Conservation (phyloP, 2,797 vertebrate species). For the Sebastes vulpes region DNA sequence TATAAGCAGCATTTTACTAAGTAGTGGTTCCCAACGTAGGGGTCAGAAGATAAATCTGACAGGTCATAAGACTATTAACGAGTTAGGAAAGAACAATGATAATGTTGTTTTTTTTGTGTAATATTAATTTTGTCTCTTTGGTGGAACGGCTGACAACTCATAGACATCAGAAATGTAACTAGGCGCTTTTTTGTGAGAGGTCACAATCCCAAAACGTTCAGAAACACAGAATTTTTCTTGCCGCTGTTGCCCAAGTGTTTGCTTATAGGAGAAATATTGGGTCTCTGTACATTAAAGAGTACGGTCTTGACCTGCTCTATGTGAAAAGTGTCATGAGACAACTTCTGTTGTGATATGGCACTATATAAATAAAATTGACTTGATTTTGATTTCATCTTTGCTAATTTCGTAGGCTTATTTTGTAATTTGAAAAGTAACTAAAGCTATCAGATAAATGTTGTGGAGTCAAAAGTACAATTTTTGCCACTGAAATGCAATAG, state of each 20-base stretch:
- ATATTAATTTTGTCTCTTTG: not conserved
- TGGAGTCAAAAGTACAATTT: accelerated
- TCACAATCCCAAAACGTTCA: not conserved
- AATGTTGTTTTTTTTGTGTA: not conserved
- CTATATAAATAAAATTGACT: too few species aligned
- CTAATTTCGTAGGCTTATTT: too few species aligned
- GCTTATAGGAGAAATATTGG: accelerated
- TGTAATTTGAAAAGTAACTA: not conserved
- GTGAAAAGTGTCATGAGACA: not conserved
- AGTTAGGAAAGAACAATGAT: not conserved
- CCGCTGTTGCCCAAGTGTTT: not conserved
- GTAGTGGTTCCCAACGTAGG: not conserved
- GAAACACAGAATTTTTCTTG: too few species aligned
- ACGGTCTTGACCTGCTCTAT: accelerated
- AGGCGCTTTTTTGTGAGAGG: too few species aligned
- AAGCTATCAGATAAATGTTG: not conserved
- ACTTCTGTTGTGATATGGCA: too few species aligned
- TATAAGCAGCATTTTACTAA: not conserved
- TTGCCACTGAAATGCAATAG: not conserved
- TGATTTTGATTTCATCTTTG: too few species aligned
- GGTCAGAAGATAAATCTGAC: not conserved
- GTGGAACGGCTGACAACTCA: too few species aligned
- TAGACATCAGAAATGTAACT: too few species aligned
- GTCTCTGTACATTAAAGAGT: too few species aligned
- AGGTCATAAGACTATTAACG: not conserved